Evolutionary conservation across 1,140 invertebrate species (phyloP), one percentile per base, ranked within the genome.

Genomic region (Conopomorpha cramerella): DNA sequence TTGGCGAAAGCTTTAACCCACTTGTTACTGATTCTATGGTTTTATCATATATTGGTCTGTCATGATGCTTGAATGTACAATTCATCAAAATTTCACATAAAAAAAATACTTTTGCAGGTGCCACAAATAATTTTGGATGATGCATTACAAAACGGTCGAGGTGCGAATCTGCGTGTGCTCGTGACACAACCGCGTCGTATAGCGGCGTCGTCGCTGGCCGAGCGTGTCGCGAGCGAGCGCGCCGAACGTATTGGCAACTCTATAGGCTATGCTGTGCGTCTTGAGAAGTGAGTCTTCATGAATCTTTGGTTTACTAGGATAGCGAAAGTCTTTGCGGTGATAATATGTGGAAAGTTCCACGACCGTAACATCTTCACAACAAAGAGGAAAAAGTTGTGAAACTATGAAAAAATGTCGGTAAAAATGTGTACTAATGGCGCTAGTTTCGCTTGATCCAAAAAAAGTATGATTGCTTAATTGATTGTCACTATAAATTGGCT

Each of bases 121-220:
- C 86, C 90, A 10, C 95, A 98, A 74, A 89, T 92, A 49, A 87
- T 98, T 47, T 77, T 97, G 33, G 93, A 97, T 68, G 74, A 89
- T 52, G 85, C 84, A 53, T 86, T 96, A 19, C 46, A 70, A 17
- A 63, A 78, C 6, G 80, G 81, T 0, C 78, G 80, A 39, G 95
- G 89, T 3, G 92, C 90, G 0, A 55, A 82, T 23, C 91, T 91
- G 46, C 87, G 85, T 49, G 90, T 98, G 45, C 62, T 95, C 30
- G 93, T 95, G 38, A 96, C 95, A 1, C 94, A 98, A 73, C 96
- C 96, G 0, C 80, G 96, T 40, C 81, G 95, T 39, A 95, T 98
- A 39, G 92, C 91, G 36, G 94, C 96, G 1, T 92, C 96, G 27
- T 88, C 93, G 1, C 84, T 96, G 15, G 92, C 93, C 7, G 85